Evolutionary conservation across 2,888 invertebrate species (phyloP).

Genomic region (Acleris emargana): DNA sequence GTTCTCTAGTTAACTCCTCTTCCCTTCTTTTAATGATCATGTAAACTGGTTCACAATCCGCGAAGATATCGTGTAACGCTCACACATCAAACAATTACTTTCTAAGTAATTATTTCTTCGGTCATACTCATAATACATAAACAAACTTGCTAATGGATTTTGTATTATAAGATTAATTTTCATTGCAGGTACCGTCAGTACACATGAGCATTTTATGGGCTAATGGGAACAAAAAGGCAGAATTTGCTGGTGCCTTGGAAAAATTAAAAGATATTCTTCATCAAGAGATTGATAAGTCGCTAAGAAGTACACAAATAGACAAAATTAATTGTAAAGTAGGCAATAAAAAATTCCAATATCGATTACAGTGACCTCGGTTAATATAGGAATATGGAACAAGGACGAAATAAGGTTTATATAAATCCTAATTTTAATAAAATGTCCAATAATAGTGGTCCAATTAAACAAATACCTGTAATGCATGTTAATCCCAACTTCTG

Average conservation of each 20-base stretch:
- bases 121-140: too few relatives aligned
- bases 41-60: too few relatives aligned
- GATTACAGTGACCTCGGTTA: slow-evolving; percentile 41
- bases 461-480: slow-evolving; percentile 46
- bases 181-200: slow-evolving; percentile 90
- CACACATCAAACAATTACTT: too few relatives aligned
- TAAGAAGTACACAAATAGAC: slow-evolving; percentile 77
- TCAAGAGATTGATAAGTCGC: slow-evolving; percentile 56
- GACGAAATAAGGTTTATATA: slow-evolving; percentile 63
- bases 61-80: too few relatives aligned
- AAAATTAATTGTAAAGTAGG: slow-evolving; percentile 88
- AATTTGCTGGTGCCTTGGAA: slow-evolving; percentile 74
- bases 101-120: background rate
- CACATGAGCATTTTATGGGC: slow-evolving; percentile 94
- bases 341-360: slow-evolving; percentile 87
- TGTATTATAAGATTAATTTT: slow-evolving; percentile 39
- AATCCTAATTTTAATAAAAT: slow-evolving; percentile 72
- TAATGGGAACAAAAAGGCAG: slow-evolving; percentile 85
- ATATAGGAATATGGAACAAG: slow-evolving; percentile 42
- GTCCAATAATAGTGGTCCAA: slow-evolving; percentile 32
- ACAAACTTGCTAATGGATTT: background rate
- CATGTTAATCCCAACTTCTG: slow-evolving; percentile 67
- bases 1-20: too few relatives aligned
- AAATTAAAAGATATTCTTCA: slow-evolving; percentile 74
- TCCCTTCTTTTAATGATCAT: too few relatives aligned